Base-by-base conservation (phyloP, 1,140 invertebrate genomes). In the Mesaphorura yosii region DNA sequence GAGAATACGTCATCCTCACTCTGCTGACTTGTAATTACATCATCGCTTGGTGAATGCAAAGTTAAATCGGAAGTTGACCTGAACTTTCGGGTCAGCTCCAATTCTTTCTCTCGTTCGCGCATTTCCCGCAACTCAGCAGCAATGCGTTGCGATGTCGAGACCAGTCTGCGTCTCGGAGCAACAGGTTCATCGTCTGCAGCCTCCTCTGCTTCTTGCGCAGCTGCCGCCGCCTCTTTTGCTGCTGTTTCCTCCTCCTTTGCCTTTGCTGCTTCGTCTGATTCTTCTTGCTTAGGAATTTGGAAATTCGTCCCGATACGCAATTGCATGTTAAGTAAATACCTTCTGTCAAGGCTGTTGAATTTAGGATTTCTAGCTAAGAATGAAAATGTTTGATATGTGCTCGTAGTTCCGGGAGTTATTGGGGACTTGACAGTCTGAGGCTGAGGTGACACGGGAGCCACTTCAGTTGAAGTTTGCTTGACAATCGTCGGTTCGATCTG, bases 71-170 rank as follows among this genome's bases (percentile, higher is more conserved):
- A 31, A 17, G 26, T 48, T 34, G 46, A 48, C 37, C 37, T 48
- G 20, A 31, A 34, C 10, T 27, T 12, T 29, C 46, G 26, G 10
- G 5, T 48, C 7, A 46, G 44, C 19, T 27, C 46, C 4, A 31
- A 48, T 48, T 48, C 55, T 41, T 52, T 57, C 39, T 57, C 55
- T 27, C 55, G 41, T 26, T 47, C 42, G 22, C 15, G 22, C 50
- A 52, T 28, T 48, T 57, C 55, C 26, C 44, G 28, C 19, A 57
- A 28, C 28, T 57, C 55, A 14, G 29, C 40, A 7, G 46, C 12
- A 42, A 57, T 57, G 25, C 52, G 51, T 15, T 57, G 28, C 22
- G 44, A 44, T 10, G 55, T 50, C 37, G 41, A 28, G 31, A 57
- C 27, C 12, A 55, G 46, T 41, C 46, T 51, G 23, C 50, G 20